Percentiles rank a stretch among this genome's conserved stretches.
These are phyloP conservation scores for human (Homo sapiens) DNA, from an alignment of 2,113 vertebrate species.

Conservation along the genomic window DNA sequence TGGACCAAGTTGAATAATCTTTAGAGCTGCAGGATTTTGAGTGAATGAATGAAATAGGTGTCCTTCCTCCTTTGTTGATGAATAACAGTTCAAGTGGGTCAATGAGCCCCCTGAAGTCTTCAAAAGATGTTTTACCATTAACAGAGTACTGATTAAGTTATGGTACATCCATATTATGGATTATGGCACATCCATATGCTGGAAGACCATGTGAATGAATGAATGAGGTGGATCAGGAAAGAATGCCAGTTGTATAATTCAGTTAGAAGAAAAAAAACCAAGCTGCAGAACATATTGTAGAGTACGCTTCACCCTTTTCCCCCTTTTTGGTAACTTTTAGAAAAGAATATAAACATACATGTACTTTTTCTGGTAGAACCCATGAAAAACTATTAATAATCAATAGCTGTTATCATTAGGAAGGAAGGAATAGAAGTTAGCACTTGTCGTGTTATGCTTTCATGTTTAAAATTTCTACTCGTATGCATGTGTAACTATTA, in stretches of 20 bases:
- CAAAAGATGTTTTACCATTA: not conserved
- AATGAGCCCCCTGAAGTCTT: not conserved
- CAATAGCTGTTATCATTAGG: not conserved
- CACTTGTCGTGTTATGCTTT: not conserved
- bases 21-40: not conserved
- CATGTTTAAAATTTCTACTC: not conserved
- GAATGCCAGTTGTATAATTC: not conserved
- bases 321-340: not conserved
- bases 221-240: not conserved
- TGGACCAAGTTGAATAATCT: not conserved
- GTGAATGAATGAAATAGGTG: not conserved
- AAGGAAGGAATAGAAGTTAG: not conserved
- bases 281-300: not conserved
- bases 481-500: not conserved
- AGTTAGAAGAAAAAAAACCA: not conserved
- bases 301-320: not conserved
- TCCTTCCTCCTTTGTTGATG: not conserved
- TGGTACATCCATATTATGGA: not conserved
- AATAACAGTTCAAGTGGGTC: not conserved
- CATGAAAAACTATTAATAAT: not conserved
- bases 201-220: not conserved
- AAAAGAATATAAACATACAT: not conserved
- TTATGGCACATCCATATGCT: not conserved
- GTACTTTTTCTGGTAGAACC: not conserved
- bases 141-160: not conserved